These are phyloP conservation scores for Sander vitreus DNA, from an alignment of 2,113 vertebrate genomes.

Conservation along the genomic window DNA sequence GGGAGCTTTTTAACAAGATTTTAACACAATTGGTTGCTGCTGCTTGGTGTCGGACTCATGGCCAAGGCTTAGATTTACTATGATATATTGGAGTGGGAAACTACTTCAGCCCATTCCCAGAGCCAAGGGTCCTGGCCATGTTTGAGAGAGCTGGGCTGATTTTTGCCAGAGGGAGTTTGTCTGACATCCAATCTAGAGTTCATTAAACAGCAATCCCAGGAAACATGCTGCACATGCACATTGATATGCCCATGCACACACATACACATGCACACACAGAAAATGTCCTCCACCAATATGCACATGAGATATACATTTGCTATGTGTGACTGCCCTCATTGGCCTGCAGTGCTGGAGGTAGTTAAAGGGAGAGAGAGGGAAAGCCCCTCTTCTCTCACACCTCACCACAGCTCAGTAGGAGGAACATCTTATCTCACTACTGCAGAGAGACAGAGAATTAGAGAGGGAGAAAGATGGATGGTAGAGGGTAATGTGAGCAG, in stretches of 20 bases:
- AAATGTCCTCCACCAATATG: slow-evolving; percentile 39
- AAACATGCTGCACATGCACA: slow-evolving; percentile 63
- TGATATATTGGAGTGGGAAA: slow-evolving; percentile 66
- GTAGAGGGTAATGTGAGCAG: slow-evolving; percentile 58
- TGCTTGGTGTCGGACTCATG: slow-evolving; percentile 45
- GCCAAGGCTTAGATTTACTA: slow-evolving; percentile 62
- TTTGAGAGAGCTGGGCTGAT: slow-evolving; percentile 62
- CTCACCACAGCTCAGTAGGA: slow-evolving; percentile 61
- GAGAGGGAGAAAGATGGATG: slow-evolving; percentile 68
- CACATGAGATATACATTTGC: slow-evolving; percentile 49
- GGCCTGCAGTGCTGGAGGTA: slow-evolving; percentile 58
- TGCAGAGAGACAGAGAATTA: slow-evolving; percentile 75
- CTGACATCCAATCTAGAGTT: slow-evolving; percentile 82
- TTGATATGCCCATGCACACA: slow-evolving; percentile 21
- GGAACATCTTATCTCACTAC: slow-evolving; percentile 78
- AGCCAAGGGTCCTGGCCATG: slow-evolving; percentile 59
- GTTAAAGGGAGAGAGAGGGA: slow-evolving; percentile 52
- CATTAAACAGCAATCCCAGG: slow-evolving; percentile 73
- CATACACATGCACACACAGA: slow-evolving; percentile 13
- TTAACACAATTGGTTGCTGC: slow-evolving; percentile 28
- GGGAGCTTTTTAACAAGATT: slow-evolving; percentile 43
- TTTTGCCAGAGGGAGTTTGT: slow-evolving; percentile 72
- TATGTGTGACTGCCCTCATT: slow-evolving; percentile 31
- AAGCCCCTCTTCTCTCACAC: slow-evolving; percentile 59
- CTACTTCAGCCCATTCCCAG: slow-evolving; percentile 38